Evolutionary conservation across 2,888 invertebrate genomes (phyloP).

Genomic region (Acholoe squamosa): DNA sequence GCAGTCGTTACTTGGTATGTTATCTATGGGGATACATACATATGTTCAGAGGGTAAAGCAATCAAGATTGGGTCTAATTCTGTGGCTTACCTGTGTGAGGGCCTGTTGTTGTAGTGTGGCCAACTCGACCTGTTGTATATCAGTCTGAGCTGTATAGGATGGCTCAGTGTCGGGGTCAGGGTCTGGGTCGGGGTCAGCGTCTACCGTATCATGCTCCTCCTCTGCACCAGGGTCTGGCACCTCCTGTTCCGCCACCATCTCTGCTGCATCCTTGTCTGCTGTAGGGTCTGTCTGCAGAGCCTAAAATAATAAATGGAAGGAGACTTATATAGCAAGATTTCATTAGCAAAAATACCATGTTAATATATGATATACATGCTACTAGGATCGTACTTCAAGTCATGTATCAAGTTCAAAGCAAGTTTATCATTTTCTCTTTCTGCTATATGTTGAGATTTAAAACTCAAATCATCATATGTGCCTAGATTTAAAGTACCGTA

Average conservation of each 20-base stretch:
- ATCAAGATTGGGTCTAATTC: not conserved
- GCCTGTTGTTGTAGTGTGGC: constrained; percentile 31
- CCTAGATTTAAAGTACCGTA: no score
- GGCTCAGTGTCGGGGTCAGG: not conserved
- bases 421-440: no score
- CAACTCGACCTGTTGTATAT: constrained; percentile 32
- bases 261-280: constrained; percentile 13
- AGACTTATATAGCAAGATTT: no score
- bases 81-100: constrained; percentile 26
- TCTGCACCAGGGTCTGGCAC: constrained; percentile 50
- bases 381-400: no score
- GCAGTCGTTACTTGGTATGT: no score
- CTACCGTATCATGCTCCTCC: constrained; percentile 49
- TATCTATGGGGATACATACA: no score
- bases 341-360: no score
- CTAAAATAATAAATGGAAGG: not conserved
- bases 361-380: no score
- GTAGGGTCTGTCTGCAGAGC: not conserved
- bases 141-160: not conserved
- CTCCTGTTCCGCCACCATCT: constrained; percentile 44
- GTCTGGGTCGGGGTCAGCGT: not conserved
- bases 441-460: no score
- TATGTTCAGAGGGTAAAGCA: no score
- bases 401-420: no score
- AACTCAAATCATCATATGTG: no score